Percentiles rank a stretch among this genome's conserved stretches.
These are phyloP conservation scores for Sylvietta virens DNA, from an alignment of 2,113 vertebrate species.

Conservation along the genomic window DNA sequence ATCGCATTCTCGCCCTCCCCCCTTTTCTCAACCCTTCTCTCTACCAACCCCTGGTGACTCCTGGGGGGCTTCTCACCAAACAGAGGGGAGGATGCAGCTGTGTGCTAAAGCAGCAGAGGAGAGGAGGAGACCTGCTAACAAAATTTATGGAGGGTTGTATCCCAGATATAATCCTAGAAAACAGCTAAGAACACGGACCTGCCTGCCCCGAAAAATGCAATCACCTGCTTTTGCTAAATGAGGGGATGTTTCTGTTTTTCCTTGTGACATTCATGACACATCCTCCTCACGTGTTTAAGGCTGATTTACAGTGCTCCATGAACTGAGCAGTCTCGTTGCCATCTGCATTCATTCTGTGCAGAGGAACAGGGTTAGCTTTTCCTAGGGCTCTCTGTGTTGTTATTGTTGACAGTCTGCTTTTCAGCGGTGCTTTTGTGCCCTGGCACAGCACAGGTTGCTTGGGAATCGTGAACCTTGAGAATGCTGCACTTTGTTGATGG, in stretches of 20 bases:
- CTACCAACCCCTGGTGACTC: background rate
- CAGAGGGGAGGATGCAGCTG: background rate
- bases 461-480: background rate
- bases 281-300: background rate
- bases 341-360: background rate
- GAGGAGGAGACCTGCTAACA: background rate
- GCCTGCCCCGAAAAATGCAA: background rate
- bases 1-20: constrained; percentile 12
- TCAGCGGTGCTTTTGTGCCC: background rate
- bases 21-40: background rate
- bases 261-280: background rate
- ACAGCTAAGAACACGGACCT: background rate
- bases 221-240: background rate
- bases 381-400: background rate
- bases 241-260: background rate
- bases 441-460: constrained; percentile 6
- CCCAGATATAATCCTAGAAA: background rate
- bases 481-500: background rate
- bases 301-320: background rate
- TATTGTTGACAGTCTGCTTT: background rate
- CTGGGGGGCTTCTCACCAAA: constrained; percentile 3
- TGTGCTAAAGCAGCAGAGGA: background rate
- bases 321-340: background rate
- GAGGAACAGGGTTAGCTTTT: background rate
- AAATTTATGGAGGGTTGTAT: background rate